These are phyloP conservation scores for Sialis fuliginosa DNA, from an alignment of 2,888 invertebrate genomes.

Conservation along the genomic window DNA sequence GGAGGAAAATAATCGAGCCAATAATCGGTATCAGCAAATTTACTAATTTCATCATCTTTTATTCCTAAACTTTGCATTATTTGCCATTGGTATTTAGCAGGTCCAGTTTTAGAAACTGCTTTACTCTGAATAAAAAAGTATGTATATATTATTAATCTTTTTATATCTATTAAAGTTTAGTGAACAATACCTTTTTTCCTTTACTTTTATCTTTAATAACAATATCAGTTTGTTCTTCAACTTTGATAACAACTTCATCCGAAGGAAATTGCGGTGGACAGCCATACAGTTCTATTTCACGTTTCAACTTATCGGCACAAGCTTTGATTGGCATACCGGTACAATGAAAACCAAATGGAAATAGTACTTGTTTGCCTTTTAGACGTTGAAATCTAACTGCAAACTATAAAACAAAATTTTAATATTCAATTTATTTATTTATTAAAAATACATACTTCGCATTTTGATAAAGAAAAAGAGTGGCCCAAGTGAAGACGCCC, in stretches of 20 bases:
- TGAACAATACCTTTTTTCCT: slow-evolving; percentile 55
- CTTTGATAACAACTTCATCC: slow-evolving; percentile 26
- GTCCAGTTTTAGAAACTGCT: slow-evolving; percentile 77
- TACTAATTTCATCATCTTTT: slow-evolving; percentile 73
- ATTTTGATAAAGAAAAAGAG: slow-evolving; percentile 91
- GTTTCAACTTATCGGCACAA: slow-evolving; percentile 90
- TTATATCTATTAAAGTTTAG: background rate
- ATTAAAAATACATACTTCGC: slow-evolving; percentile 48
- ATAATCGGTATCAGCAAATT: slow-evolving; percentile 76
- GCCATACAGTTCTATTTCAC: slow-evolving; percentile 84
- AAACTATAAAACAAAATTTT: slow-evolving; percentile 40
- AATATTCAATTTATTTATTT: slow-evolving; percentile 1
- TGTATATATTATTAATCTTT: background rate
- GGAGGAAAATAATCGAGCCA: slow-evolving; percentile 99
- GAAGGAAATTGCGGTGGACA: slow-evolving; percentile 82
- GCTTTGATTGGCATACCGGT: slow-evolving; percentile 99
- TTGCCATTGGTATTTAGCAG: slow-evolving; percentile 93
- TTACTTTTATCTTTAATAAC: slow-evolving; percentile 71
- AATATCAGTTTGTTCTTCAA: slow-evolving; percentile 34
- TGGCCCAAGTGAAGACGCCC: slow-evolving; percentile 95
- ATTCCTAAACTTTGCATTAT: slow-evolving; percentile 93
- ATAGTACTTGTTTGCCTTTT: slow-evolving; percentile 76
- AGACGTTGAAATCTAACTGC: slow-evolving; percentile 81
- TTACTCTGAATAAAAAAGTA: slow-evolving; percentile 54
- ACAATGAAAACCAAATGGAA: slow-evolving; percentile 97